These are phyloP conservation scores for Pogonomyrmex californicus DNA, from an alignment of 1,140 invertebrate genomes.

Conservation along the genomic window DNA sequence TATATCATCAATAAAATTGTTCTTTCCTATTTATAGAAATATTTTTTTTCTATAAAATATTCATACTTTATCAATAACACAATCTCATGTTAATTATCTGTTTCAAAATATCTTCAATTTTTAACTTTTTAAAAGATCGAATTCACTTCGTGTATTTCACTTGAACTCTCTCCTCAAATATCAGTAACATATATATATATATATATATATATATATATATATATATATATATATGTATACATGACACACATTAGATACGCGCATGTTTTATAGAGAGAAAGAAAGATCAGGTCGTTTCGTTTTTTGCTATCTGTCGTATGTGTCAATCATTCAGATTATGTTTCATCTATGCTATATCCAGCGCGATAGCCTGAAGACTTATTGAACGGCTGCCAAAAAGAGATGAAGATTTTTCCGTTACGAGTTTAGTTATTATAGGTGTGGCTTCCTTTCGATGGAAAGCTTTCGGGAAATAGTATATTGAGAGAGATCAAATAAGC, in stretches of 20 bases:
- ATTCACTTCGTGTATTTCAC: background rate
- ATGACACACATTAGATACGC: too few species aligned
- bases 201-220: background rate
- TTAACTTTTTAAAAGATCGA: background rate
- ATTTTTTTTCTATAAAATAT: background rate
- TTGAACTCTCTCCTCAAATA: too few species aligned
- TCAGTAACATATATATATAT: too few species aligned
- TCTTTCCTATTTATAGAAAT: background rate
- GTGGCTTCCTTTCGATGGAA: background rate
- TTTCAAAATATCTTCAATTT: background rate
- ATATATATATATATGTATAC: background rate
- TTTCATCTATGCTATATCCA: background rate
- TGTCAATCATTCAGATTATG: conserved; percentile 3
- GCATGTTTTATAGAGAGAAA: background rate
- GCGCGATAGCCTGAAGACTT: background rate
- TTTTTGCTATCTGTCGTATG: background rate
- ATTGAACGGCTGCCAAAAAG: background rate
- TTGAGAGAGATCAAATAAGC: conserved; percentile 7
- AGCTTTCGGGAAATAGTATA: background rate
- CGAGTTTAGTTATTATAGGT: background rate
- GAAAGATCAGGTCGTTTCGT: background rate
- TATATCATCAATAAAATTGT: too few species aligned
- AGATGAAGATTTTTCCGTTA: background rate
- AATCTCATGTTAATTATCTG: background rate
- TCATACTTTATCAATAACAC: background rate